Percentiles rank a stretch among this genome's conserved stretches.
Evolutionary conservation across 2,113 vertebrate genomes (phyloP).

Genomic region (Arizona elegans): DNA sequence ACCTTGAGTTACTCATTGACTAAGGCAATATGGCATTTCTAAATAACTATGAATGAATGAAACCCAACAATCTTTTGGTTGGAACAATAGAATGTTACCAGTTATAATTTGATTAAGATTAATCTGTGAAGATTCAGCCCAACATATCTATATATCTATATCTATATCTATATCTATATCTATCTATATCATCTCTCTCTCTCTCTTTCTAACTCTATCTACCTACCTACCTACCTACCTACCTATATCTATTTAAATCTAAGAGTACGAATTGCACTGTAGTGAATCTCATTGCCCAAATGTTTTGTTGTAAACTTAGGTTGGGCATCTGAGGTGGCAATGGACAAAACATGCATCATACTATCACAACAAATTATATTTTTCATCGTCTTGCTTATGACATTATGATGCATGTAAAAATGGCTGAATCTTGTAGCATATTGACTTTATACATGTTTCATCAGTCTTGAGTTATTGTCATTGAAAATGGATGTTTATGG

Average conservation of each 20-base stretch:
- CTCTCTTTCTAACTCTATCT: too few relatives aligned
- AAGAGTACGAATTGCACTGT: not conserved
- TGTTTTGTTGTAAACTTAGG: not conserved
- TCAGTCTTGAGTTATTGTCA: not conserved
- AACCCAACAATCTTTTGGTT: constrained; percentile 11
- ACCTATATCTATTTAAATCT: not conserved
- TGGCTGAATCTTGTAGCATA: not conserved
- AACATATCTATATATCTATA: not conserved
- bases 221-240: too few relatives aligned
- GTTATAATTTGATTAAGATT: not conserved
- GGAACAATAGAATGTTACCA: not conserved
- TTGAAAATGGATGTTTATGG: not conserved
- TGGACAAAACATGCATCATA: not conserved
- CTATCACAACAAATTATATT: not conserved
- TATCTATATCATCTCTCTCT: too few relatives aligned
- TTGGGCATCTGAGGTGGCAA: not conserved
- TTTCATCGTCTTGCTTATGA: not conserved
- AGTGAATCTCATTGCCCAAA: not conserved
- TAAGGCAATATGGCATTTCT: not conserved
- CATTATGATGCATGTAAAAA: not conserved
- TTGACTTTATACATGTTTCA: not conserved
- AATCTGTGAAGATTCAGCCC: not conserved
- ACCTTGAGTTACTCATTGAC: not conserved
- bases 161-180: too few relatives aligned
- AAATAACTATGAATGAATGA: not conserved